These are phyloP conservation scores for Paracyclopina nana DNA, from an alignment of 1,140 invertebrate genomes.

Conservation along the genomic window DNA sequence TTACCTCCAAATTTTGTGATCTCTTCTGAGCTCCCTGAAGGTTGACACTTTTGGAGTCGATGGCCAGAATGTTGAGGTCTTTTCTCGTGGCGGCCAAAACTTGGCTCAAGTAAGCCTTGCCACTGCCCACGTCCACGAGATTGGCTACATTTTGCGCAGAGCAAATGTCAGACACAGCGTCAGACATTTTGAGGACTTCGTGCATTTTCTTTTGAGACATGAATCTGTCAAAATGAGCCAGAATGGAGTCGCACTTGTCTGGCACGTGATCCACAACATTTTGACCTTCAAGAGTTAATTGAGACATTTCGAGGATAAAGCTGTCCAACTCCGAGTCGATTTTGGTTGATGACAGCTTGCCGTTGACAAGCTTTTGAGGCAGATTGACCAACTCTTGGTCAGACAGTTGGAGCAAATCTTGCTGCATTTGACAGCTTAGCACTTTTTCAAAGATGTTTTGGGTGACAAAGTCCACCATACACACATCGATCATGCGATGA, in stretches of 20 bases:
- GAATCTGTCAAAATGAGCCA: not conserved
- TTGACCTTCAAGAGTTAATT: too few species aligned
- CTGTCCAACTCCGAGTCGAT: too few species aligned
- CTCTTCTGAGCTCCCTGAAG: not conserved
- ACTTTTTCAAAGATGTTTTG: not conserved
- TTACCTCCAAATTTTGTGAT: not conserved
- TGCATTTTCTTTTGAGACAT: slow-evolving; percentile 1
- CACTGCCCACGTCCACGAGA: not conserved
- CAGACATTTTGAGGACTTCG: not conserved
- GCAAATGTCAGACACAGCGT: not conserved
- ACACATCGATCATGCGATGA: slow-evolving; percentile 5
- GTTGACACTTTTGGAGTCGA: not conserved
- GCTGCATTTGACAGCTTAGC: not conserved
- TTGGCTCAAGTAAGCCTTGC: not conserved
- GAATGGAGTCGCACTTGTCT: too few species aligned
- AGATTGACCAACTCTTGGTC: not conserved
- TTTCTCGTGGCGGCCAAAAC: not conserved
- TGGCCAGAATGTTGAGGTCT: not conserved
- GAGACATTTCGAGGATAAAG: too few species aligned
- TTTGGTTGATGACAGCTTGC: too few species aligned
- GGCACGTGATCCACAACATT: too few species aligned
- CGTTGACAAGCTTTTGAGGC: not conserved
- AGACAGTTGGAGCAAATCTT: not conserved
- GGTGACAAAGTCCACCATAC: slow-evolving; percentile 1
- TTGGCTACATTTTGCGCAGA: not conserved